phyloP scores from a whole-genome alignment of 2,888 invertebrate species.

The Phania funesta region DNA sequence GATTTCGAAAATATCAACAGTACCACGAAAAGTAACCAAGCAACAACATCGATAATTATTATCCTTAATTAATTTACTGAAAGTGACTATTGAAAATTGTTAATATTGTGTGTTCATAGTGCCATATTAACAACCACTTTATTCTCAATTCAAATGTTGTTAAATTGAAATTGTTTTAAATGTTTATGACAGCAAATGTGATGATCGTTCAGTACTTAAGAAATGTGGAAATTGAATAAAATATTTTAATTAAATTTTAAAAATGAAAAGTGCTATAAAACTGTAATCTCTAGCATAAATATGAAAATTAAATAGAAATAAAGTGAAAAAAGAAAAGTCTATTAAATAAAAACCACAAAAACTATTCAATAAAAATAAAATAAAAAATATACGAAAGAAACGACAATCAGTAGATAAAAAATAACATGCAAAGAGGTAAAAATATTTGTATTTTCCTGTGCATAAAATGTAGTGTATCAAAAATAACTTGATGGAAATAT shows the following conservation, averaged over 20 bases:
- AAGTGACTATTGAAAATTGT: neutral
- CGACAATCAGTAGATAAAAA: neutral
- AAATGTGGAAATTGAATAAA: too few relatives aligned
- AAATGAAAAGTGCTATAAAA: neutral
- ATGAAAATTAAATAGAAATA: slow-evolving; percentile 29
- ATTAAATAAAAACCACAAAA: slow-evolving; percentile 21
- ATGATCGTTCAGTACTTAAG: too few relatives aligned
- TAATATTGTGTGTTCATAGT: neutral
- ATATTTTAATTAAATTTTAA: too few relatives aligned
- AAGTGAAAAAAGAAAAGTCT: neutral
- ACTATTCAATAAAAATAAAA: neutral
- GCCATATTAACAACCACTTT: too few relatives aligned
- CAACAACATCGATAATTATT: neutral
- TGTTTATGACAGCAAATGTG: too few relatives aligned
- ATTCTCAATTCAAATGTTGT: too few relatives aligned
- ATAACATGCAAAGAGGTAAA: slow-evolving; percentile 50
- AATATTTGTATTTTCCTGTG: neutral
- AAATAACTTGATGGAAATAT: too few relatives aligned
- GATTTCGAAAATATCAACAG: slow-evolving; percentile 11
- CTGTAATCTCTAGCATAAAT: neutral
- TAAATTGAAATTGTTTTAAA: too few relatives aligned
- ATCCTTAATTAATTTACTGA: neutral
- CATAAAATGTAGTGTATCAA: too few relatives aligned
- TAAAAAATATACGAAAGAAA: neutral
- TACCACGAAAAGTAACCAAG: slow-evolving; percentile 19